phyloP scores from a whole-genome alignment of 2,797 vertebrate genomes.

The Neomorphus geoffroyi region DNA sequence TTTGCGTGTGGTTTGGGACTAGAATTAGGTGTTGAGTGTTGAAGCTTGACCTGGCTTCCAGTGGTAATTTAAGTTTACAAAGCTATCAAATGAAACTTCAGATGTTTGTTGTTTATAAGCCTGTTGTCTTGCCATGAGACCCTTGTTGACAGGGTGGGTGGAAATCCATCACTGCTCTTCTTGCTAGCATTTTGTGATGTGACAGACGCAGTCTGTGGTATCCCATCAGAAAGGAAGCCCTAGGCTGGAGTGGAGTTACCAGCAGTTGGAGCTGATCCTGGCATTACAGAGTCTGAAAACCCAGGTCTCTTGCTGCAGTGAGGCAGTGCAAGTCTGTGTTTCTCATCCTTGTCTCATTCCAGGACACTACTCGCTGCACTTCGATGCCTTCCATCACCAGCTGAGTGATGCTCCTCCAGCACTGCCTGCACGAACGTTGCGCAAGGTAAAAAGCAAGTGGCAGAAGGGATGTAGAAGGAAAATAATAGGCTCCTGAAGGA shows the following conservation, averaged over 20 bases:
- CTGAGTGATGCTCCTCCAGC: conserved; percentile 91
- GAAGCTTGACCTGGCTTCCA: not conserved
- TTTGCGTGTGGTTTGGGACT: not conserved
- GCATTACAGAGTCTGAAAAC: not conserved
- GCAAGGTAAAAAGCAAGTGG: conserved; percentile 87
- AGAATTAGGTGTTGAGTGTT: not conserved
- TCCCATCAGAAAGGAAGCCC: not conserved
- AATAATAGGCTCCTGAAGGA: not conserved
- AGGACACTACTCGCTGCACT: conserved; percentile 98
- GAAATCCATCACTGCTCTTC: not conserved
- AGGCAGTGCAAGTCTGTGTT: not conserved
- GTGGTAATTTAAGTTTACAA: not conserved
- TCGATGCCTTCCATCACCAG: conserved; percentile 97
- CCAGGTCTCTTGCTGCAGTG: not conserved
- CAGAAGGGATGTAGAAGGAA: not conserved
- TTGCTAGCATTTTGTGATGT: not conserved
- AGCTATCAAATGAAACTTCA: not conserved
- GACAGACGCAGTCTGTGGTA: not conserved
- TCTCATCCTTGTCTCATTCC: conserved; percentile 68
- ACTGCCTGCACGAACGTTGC: conserved; percentile 91
- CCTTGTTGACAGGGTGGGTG: not conserved
- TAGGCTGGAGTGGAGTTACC: not conserved
- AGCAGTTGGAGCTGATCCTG: not conserved
- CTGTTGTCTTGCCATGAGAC: conserved; percentile 56
- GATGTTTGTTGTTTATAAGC: not conserved